These are phyloP conservation scores for Ectemnius continuus DNA, from an alignment of 2,888 invertebrate genomes.

Conservation along the genomic window DNA sequence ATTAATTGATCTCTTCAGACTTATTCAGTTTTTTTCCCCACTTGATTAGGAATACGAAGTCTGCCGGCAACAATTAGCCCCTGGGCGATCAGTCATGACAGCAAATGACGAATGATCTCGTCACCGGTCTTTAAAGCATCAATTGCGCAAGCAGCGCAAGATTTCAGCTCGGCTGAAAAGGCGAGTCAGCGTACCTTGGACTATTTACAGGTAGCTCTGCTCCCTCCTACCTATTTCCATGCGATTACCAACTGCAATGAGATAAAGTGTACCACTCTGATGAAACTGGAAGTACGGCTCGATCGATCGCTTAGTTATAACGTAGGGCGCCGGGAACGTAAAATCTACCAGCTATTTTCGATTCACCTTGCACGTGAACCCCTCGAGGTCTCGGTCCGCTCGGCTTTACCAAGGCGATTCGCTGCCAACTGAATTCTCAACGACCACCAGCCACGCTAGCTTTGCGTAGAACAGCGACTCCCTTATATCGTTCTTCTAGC, in stretches of 20 bases:
- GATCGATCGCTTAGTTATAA: conserved; percentile 31
- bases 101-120: no score
- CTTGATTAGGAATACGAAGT: no score
- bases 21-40: no score
- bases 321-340: conserved; percentile 7
- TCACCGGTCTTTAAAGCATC: no score
- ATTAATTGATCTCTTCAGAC: no score
- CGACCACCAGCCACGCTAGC: conserved; percentile 1
- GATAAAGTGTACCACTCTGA: conserved; percentile 3
- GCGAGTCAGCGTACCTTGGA: no score
- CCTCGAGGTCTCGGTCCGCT: conserved; percentile 20
- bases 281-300: conserved; percentile 26
- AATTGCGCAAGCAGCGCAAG: no score
- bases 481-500: no score
- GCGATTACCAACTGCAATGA: conserved; percentile 9
- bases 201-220: conserved; percentile 7
- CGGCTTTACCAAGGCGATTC: neutral
- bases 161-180: no score
- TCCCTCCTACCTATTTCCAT: conserved; percentile 34
- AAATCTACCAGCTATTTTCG: conserved; percentile 40
- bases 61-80: no score
- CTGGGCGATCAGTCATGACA: no score
- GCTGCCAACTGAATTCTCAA: neutral
- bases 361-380: conserved; percentile 51
- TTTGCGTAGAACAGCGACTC: no score